Conservation (phyloP, 1,140 invertebrate species). For the Plutomurus gul region DNA sequence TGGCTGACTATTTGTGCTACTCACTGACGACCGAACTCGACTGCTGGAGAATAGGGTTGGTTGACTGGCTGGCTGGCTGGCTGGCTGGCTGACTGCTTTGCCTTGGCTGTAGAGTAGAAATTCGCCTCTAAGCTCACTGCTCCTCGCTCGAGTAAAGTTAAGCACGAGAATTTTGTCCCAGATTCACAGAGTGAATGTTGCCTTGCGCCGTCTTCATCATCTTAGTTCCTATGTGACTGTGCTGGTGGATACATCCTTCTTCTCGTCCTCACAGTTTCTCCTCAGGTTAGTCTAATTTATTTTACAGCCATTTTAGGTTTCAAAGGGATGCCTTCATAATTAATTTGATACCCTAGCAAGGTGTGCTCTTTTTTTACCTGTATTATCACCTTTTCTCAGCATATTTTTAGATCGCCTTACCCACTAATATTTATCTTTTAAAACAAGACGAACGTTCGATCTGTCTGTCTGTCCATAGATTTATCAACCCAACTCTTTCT, state of each 20-base stretch:
- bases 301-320: slow-evolving; percentile 28
- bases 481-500: background rate
- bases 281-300: slow-evolving; percentile 42
- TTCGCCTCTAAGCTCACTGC: background rate
- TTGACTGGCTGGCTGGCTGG: too few relatives aligned
- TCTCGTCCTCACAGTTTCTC: slow-evolving; percentile 36
- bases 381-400: slow-evolving; percentile 7
- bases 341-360: slow-evolving; percentile 26
- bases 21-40: too few relatives aligned
- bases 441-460: background rate
- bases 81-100: too few relatives aligned
- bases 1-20: too few relatives aligned
- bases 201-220: slow-evolving; percentile 41
- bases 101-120: background rate
- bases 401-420: slow-evolving; percentile 10
- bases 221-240: slow-evolving; percentile 51
- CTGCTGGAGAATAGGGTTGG: background rate
- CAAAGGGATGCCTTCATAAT: slow-evolving; percentile 23
- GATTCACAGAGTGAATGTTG: slow-evolving; percentile 40
- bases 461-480: background rate
- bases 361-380: slow-evolving; percentile 16
- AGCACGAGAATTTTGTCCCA: slow-evolving; percentile 18
- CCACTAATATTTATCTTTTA: background rate
- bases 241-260: slow-evolving; percentile 46
- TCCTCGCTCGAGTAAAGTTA: background rate